Percentiles rank a stretch among this genome's conserved stretches.
phyloP scores from a whole-genome alignment of 2,113 vertebrate species.

The Periophthalmodon schlosseri region DNA sequence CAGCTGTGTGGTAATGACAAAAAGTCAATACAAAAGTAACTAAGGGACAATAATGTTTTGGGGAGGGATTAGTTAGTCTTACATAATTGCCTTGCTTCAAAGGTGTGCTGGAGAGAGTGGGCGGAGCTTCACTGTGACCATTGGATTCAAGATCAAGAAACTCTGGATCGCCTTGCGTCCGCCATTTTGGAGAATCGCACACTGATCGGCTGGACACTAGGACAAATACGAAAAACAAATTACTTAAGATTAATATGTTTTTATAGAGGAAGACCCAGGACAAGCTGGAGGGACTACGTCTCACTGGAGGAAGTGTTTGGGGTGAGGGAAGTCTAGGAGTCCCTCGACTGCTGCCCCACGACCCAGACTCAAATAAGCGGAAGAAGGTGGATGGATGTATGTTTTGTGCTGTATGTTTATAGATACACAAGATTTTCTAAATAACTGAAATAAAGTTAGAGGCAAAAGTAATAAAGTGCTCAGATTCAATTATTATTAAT shows the following conservation, averaged over 20 bases:
- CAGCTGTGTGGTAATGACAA: constrained; percentile 48
- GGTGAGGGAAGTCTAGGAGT: no score
- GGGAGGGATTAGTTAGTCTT: constrained; percentile 57
- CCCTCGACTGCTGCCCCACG: no score
- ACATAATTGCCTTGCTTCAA: constrained; percentile 82
- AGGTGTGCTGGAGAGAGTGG: constrained; percentile 80
- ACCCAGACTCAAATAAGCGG: no score
- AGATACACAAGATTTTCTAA: no score
- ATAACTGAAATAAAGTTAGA: no score
- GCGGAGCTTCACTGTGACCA: constrained; percentile 38
- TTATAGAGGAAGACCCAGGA: background rate
- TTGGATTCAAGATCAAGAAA: constrained; percentile 65
- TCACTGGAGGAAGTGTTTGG: no score
- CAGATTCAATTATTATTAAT: no score
- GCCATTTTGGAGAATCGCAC: constrained; percentile 77
- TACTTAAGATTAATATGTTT: background rate
- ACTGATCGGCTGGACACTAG: constrained; percentile 42
- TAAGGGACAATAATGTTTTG: background rate
- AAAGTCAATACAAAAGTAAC: background rate
- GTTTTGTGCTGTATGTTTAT: no score
- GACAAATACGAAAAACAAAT: background rate
- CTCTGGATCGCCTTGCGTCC: constrained; percentile 62
- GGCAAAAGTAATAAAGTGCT: no score
- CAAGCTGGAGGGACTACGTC: no score
- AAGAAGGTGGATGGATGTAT: no score